These are phyloP conservation scores for Styela clava DNA, from an alignment of 23 tunicate genomes.

Conservation along the genomic window DNA sequence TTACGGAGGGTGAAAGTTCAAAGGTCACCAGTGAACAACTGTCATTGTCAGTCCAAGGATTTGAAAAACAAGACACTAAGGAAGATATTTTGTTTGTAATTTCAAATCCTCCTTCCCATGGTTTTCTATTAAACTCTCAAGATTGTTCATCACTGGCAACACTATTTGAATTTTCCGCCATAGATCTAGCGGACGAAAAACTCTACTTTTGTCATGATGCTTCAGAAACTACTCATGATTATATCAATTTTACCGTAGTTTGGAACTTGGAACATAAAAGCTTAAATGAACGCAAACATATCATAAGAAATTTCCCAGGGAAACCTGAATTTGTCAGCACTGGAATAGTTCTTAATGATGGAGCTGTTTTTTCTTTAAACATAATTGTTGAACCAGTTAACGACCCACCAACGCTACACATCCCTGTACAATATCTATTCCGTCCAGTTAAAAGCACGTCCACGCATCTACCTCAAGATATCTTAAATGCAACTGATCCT, in stretches of 20 bases:
- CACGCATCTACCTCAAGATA: conserved; percentile 47
- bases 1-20: neutral
- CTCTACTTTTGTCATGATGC: conserved; percentile 51
- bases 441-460: conserved; percentile 45
- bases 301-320: neutral
- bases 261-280: conserved; percentile 5
- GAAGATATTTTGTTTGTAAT: conserved; percentile 9
- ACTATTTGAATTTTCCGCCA: neutral
- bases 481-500: conserved; percentile 42
- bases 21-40: neutral
- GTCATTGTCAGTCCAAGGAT: neutral
- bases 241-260: neutral
- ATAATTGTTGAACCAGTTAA: conserved; percentile 44
- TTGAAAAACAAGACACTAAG: neutral
- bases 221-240: conserved; percentile 23
- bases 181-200: neutral
- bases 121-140: neutral
- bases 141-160: neutral
- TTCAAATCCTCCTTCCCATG: neutral
- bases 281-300: neutral
- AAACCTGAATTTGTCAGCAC: conserved; percentile 13
- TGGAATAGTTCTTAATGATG: neutral
- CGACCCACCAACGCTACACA: conserved; percentile 51
- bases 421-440: conserved; percentile 47
- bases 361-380: neutral